Conservation (phyloP, 2,888 invertebrate species). For the Clitarchus hookeri region DNA sequence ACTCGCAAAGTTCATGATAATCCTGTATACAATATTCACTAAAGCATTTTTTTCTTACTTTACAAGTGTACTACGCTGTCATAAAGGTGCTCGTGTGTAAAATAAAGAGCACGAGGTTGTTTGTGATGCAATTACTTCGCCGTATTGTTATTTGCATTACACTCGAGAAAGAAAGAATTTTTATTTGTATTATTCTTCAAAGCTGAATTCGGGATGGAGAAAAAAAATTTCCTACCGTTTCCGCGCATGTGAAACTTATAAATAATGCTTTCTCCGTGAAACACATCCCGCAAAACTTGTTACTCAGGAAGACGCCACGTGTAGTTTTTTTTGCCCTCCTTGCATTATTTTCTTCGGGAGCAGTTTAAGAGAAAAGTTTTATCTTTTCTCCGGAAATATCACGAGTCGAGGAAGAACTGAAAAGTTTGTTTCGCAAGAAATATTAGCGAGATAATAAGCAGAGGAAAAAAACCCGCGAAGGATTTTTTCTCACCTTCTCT, state of each 20-base stretch:
- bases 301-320: not conserved
- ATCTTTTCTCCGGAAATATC: not conserved
- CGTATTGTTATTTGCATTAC: too few relatives aligned
- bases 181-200: not conserved
- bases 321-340: not conserved
- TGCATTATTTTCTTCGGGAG: not conserved
- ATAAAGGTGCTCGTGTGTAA: too few relatives aligned
- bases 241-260: not conserved
- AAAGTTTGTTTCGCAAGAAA: not conserved
- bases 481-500: not conserved
- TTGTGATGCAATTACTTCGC: too few relatives aligned
- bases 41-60: too few relatives aligned
- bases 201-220: not conserved
- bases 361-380: not conserved
- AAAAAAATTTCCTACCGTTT: not conserved
- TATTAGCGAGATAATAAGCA: not conserved
- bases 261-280: not conserved
- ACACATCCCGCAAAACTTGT: slow-evolving; percentile 7
- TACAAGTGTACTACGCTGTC: too few relatives aligned
- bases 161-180: not conserved
- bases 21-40: too few relatives aligned
- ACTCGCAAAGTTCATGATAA: too few relatives aligned
- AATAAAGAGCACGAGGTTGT: too few relatives aligned
- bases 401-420: not conserved
- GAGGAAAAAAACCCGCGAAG: not conserved